Conservation (phyloP, 2,797 vertebrate genomes). For the Tachyglossus aculeatus region DNA sequence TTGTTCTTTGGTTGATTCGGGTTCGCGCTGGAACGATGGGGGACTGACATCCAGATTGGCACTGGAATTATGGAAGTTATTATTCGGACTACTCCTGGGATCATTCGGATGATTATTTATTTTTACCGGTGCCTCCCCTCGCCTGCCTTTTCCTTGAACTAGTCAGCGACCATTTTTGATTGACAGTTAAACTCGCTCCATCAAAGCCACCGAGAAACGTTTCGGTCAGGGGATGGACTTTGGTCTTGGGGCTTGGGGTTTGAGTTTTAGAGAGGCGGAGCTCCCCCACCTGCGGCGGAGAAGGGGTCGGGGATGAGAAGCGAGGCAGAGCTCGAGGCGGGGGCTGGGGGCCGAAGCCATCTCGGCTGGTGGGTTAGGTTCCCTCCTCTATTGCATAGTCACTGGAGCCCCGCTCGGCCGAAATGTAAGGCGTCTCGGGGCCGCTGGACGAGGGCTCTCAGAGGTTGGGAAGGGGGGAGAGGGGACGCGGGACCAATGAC, state of each 20-base stretch:
- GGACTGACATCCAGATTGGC: constrained; percentile 11
- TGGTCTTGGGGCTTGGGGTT: too few species aligned
- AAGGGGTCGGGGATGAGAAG: constrained; percentile 3
- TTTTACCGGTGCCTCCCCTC: too few species aligned
- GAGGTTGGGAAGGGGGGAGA: background rate
- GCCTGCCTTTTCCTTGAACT: constrained; percentile 58
- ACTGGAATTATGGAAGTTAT: too few species aligned
- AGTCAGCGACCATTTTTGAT: constrained; percentile 63
- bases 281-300: constrained; percentile 19
- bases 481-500: background rate
- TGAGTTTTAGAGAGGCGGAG: too few species aligned
- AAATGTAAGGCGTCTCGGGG: constrained; percentile 29
- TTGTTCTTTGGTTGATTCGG: constrained; percentile 19
- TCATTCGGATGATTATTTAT: too few species aligned
- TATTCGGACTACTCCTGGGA: too few species aligned
- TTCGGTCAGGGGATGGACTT: too few species aligned
- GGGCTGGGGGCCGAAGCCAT: background rate
- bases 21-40: constrained; percentile 19
- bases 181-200: constrained; percentile 68
- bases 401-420: constrained; percentile 37
- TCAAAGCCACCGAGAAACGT: constrained; percentile 67
- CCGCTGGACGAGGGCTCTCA: constrained; percentile 6
- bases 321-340: constrained; percentile 1
- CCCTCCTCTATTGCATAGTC: background rate
- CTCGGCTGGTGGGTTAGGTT: background rate